A percentile compares a stretch with the other conserved stretches of the same genome.
phyloP scores from a whole-genome alignment of 2,888 invertebrate species.

The Nephrotoma appendiculata region DNA sequence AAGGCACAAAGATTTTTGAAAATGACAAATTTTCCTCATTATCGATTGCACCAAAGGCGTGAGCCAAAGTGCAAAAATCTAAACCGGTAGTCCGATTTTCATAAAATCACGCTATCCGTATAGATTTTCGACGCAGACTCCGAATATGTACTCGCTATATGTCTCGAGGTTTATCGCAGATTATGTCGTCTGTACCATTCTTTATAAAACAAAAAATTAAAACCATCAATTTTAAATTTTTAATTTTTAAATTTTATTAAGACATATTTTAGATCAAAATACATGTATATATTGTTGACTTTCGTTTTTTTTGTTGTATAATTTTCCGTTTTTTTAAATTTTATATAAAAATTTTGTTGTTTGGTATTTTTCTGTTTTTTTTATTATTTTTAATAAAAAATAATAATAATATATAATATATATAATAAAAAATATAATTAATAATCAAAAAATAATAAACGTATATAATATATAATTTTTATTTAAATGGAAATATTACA shows the following conservation, averaged over 20 bases:
- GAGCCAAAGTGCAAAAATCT: no score
- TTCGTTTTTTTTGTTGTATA: constrained; percentile 1
- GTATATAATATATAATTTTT: neutral
- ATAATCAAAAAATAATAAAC: neutral
- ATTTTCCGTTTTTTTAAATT: neutral
- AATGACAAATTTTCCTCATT: no score
- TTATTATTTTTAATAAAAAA: constrained; percentile 1
- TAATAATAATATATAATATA: constrained; percentile 1
- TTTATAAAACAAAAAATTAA: neutral
- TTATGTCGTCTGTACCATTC: no score
- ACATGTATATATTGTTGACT: constrained; percentile 11
- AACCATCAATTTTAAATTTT: constrained; percentile 1
- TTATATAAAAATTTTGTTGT: neutral
- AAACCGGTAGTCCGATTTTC: no score
- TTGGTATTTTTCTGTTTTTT: neutral
- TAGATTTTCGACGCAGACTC: no score
- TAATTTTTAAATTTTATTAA: constrained; percentile 10
- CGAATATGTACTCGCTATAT: no score
- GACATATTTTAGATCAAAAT: constrained; percentile 10
- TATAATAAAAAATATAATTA: constrained; percentile 1
- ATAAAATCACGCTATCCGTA: no score
- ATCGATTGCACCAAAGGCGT: no score
- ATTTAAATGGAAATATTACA: neutral
- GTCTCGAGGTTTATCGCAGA: no score
- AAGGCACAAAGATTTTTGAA: no score